Evolutionary conservation across 2,113 vertebrate species (phyloP).

Genomic region (Sula dactylatra): DNA sequence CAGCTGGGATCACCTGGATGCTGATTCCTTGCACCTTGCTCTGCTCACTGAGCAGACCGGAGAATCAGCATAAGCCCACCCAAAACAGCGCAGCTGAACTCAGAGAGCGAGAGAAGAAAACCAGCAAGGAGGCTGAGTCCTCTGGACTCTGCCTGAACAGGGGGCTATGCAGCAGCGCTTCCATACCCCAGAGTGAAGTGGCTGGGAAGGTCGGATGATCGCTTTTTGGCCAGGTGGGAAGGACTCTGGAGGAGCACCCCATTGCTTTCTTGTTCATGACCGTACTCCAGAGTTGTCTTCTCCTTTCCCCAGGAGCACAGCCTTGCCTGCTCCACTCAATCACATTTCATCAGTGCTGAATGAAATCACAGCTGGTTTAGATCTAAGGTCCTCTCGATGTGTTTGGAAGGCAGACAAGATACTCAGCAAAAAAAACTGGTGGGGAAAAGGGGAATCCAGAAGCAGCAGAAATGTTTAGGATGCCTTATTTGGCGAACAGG

Average conservation of each 20-base stretch:
- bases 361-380: slow-evolving; percentile 49
- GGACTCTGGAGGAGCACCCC: fast-evolving
- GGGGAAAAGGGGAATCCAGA: slow-evolving; percentile 1
- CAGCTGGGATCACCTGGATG: not conserved
- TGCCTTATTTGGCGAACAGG: slow-evolving; percentile 40
- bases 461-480: slow-evolving; percentile 3
- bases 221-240: not conserved
- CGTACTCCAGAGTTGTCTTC: not conserved
- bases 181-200: not conserved
- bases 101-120: not conserved
- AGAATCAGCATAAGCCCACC: not conserved
- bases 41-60: not conserved
- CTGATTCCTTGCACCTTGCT: not conserved
- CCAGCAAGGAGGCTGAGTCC: not conserved
- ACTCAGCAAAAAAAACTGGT: not conserved
- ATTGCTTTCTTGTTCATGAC: not conserved
- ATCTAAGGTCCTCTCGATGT: slow-evolving; percentile 4
- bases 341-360: not conserved
- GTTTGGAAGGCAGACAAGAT: slow-evolving; percentile 54
- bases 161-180: not conserved
- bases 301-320: not conserved
- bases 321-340: not conserved
- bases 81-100: not conserved
- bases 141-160: not conserved
- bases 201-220: fast-evolving